Base-by-base conservation (phyloP, 2,888 invertebrate species). In the Pachydiplax longipennis region DNA sequence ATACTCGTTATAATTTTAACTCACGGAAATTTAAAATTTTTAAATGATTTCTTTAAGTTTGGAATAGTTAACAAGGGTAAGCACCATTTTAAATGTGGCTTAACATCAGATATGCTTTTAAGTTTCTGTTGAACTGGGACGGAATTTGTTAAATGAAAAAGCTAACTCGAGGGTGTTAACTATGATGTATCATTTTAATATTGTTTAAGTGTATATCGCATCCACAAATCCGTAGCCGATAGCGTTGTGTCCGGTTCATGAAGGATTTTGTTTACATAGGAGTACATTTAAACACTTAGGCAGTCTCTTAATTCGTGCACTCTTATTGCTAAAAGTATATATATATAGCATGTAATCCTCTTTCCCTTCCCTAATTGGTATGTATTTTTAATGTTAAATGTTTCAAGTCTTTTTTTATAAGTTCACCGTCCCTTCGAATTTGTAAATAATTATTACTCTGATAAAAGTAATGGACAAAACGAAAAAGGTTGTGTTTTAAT, bases 361-460 rank as follows among this genome's bases (percentile, higher is more conserved):
- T 87, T 61, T 87, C 58, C 87, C 87, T 87, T 87, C 65, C 87
- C 87, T 87, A 87, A 58, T 87, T 87, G 87, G 87, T 87, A 87
- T 65, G 87, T 61, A 87, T 87, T 87, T 83, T 87, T 87, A 87
- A 87, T 61, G 61, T 61, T 87, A 87, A 87, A 87, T 61, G 87
- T 87, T 87, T 87, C 37, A 87, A 87, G 31, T 87, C 87, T 65
- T 87, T 87, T 44, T 87, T 87, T 87, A 87, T 87, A 61, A 61
- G 87, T 87, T 87, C 87, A 87, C 87, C 87, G 87, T 87, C 87
- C 87, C 87, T 87, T 87, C 87, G 87, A 87, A 65, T 87, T 65
- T 87, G 87, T 87, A 87, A 18, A 87, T 87, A 87, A 87, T 83
- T 83, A 83, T 83, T 58, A 61, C 87, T 87, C 87, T 87, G 58